A percentile compares a stretch with the other conserved stretches of the same genome.
These are phyloP conservation scores for Syngnathus scovelli DNA, from an alignment of 2,113 vertebrate species.

Conservation along the genomic window DNA sequence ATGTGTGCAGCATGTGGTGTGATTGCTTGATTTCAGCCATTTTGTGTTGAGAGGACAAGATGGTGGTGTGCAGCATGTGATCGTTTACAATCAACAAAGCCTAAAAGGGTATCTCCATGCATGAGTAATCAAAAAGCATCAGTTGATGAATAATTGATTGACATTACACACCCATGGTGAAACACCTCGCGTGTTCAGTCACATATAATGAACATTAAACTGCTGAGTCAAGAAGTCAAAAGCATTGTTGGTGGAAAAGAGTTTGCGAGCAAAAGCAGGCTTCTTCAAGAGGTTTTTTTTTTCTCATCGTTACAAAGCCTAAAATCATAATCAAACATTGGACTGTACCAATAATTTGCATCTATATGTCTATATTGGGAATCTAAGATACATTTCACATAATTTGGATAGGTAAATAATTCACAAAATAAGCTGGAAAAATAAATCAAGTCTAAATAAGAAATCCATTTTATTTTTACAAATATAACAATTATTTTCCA, in stretches of 20 bases:
- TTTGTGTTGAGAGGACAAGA: not conserved
- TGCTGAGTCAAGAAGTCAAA: slow-evolving; percentile 12
- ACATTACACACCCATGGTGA: slow-evolving; percentile 7
- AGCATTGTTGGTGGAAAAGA: not conserved
- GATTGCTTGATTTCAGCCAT: not conserved
- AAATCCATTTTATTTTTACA: too few relatives aligned
- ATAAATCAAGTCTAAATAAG: too few relatives aligned
- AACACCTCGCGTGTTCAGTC: not conserved
- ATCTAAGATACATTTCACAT: too few relatives aligned
- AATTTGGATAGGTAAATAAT: too few relatives aligned
- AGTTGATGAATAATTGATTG: slow-evolving; percentile 16
- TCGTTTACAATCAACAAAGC: not conserved
- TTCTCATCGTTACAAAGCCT: not conserved
- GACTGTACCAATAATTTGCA: too few relatives aligned
- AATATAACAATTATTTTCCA: not conserved
- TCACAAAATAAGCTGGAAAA: too few relatives aligned
- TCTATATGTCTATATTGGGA: too few relatives aligned
- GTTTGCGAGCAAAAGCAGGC: not conserved
- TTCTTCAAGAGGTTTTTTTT: slow-evolving; percentile 10
- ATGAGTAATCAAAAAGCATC: not conserved
- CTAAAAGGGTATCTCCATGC: not conserved
- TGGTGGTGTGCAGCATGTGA: not conserved
- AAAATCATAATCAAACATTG: slow-evolving; percentile 18
- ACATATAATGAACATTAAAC: slow-evolving; percentile 27
- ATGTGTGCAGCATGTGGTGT: not conserved